Evolutionary conservation across 2,797 vertebrate species (phyloP).

Genomic region (Mormyrus hasselquistii): DNA sequence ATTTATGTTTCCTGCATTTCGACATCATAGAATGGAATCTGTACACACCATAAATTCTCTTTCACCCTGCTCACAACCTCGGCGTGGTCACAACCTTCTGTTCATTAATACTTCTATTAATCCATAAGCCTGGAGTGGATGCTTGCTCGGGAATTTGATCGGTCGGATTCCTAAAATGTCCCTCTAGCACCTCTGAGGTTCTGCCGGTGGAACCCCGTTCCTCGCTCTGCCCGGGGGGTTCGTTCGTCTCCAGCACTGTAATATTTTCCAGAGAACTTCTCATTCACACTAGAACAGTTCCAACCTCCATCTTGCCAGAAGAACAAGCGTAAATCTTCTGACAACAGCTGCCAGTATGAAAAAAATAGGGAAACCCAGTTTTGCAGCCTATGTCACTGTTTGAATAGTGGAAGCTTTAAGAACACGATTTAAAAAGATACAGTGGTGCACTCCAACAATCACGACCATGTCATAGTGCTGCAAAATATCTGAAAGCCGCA

Average conservation of each 20-base stretch:
- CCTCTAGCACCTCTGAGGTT: neutral
- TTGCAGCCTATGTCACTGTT: neutral
- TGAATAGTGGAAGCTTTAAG: neutral
- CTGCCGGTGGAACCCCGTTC: neutral
- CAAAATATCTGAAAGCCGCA: neutral
- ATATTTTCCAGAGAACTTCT: neutral
- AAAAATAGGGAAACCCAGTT: neutral
- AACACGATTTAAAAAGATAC: neutral
- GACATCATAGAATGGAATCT: neutral
- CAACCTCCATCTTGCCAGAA: neutral
- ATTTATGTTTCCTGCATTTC: neutral
- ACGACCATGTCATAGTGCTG: neutral
- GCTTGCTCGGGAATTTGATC: neutral
- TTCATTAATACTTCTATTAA: neutral
- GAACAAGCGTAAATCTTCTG: neutral
- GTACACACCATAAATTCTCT: neutral
- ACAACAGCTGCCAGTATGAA: neutral
- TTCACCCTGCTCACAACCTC: neutral
- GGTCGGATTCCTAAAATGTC: neutral
- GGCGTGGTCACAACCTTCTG: neutral
- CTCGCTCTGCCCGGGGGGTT: neutral
- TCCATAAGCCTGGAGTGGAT: neutral
- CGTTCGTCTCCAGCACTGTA: neutral
- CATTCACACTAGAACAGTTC: neutral
- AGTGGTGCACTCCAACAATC: neutral